A percentile compares a stretch with the other conserved stretches of the same genome.
These are phyloP conservation scores for Caenorhabditis brenneri DNA, from an alignment of 1,140 invertebrate genomes.

Conservation along the genomic window DNA sequence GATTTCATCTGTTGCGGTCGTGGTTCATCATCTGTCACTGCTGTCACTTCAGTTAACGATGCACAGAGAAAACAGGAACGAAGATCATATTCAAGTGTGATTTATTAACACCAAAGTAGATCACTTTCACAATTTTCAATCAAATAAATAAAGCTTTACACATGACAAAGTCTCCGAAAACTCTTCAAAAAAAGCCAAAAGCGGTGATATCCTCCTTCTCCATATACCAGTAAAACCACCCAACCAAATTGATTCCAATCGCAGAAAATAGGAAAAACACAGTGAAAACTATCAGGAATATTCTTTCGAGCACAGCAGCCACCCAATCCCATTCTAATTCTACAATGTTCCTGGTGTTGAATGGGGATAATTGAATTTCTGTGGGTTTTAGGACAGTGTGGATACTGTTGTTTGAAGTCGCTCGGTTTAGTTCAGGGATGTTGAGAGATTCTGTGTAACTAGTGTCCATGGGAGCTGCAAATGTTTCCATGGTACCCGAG, in stretches of 20 bases:
- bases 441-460: conserved; percentile 3
- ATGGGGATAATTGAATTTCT: conserved; percentile 13
- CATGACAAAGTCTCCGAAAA: too few species aligned
- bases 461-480: conserved; percentile 1
- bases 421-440: background rate
- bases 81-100: background rate
- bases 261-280: conserved; percentile 62
- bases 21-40: background rate
- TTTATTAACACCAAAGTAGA: too few species aligned
- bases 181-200: background rate
- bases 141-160: too few species aligned
- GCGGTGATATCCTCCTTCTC: background rate
- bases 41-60: too few species aligned
- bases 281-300: conserved; percentile 67
- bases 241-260: conserved; percentile 65
- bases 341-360: conserved; percentile 59
- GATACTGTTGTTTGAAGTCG: background rate
- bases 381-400: conserved; percentile 5
- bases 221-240: conserved; percentile 61
- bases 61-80: background rate
- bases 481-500: background rate
- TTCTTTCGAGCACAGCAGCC: conserved; percentile 67
- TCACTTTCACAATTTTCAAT: too few species aligned
- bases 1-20: background rate
- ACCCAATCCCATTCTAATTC: conserved; percentile 69